Conservation (phyloP, 2,888 invertebrate genomes). For the Drosophila mimica region DNA sequence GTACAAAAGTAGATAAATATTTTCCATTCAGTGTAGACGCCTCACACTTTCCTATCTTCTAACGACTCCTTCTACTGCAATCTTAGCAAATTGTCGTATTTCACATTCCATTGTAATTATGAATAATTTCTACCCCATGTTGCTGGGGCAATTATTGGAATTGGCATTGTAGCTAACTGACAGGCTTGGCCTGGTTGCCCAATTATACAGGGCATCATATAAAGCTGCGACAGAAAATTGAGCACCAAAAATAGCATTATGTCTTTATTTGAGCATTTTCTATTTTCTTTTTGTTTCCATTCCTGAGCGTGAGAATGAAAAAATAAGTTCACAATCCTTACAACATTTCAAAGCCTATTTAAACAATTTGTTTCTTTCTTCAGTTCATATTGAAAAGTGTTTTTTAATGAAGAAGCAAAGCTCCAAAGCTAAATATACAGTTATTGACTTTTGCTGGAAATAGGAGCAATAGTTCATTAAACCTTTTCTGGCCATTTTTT, state of each 20-base stretch:
- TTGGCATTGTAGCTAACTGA: conserved; percentile 45
- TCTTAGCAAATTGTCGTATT: conserved; percentile 37
- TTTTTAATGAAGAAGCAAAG: not conserved
- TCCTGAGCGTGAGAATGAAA: not conserved
- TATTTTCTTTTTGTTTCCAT: not conserved
- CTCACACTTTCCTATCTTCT: not conserved
- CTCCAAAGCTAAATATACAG: not conserved
- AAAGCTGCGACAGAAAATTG: not conserved
- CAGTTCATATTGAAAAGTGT: not conserved
- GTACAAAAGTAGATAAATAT: not conserved
- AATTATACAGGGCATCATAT: conserved; percentile 11
- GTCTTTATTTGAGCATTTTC: not conserved
- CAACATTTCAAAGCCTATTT: not conserved
- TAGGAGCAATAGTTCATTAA: not conserved
- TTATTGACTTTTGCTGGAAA: not conserved
- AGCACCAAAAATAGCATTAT: not conserved
- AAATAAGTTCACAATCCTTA: not conserved
- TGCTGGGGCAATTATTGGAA: conserved; percentile 67
- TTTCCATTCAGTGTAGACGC: conserved; percentile 7
- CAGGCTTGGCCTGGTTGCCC: conserved; percentile 59
- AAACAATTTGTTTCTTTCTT: not conserved
- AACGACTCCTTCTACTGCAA: conserved; percentile 8
- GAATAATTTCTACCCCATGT: conserved; percentile 61
- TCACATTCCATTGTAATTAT: conserved; percentile 69
- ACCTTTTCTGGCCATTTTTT: not conserved